Evolutionary conservation across 1,140 invertebrate genomes (phyloP), one percentile per base, ranked within the genome.

Genomic region (Homalodisca vitripennis): DNA sequence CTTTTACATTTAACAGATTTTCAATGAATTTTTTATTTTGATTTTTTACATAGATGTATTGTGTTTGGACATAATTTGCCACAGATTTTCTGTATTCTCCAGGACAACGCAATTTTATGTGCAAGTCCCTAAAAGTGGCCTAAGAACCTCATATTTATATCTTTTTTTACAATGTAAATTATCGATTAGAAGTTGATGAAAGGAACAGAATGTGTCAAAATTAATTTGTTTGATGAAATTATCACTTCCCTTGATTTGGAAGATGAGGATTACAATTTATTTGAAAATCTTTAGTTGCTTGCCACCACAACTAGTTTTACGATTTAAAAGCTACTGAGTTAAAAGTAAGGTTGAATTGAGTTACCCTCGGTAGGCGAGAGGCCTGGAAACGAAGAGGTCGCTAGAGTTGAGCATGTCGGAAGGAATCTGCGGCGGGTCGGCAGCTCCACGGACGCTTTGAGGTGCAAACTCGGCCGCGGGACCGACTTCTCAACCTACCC

Each of bases 381-480:
- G 55, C 26, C 24, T 10, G 10, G 27, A 30, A 27, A 60, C 55
- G 24, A 27, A 30, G 55, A 60, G 24, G 27, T 53, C 48, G 20
- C 55, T 60, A 26, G 3, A 6, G 55, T 60, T 60, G 22, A 60
- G 55, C 26, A 60, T 26, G 22, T 27, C 29, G 55, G 26, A 10
- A 26, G 10, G 3, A 27, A 10, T 6, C n/a, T 26, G 14, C 14
- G 26, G 24, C 1, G 6, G 14, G 26, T 6, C 6, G 2, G 55
- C 26, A 6, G 55, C 22, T 10, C 55, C 12, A 30, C 13, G 55
- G 55, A 60, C 13, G 27, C 55, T 27, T 30, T 60, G 55, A 60
- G 55, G 55, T 60, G 55, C 55, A 60, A 60, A 60, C 29, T 30
- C 55, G 55, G 48, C 48, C 27, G 55, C 55, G 29, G 29, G 55